Conservation (phyloP, 2,888 invertebrate species). For the Cosmia pyralina region DNA sequence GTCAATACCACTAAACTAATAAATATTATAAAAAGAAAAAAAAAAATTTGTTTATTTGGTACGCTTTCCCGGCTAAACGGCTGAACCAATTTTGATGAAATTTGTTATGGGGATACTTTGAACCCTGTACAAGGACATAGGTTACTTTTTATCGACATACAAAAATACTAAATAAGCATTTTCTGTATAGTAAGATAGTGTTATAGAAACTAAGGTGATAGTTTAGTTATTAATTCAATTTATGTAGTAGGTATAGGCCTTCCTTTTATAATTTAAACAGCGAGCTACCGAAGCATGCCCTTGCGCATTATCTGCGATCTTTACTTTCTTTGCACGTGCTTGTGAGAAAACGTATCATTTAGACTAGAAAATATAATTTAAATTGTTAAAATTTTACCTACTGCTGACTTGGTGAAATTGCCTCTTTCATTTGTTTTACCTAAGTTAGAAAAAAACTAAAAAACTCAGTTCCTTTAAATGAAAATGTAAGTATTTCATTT, state of each 20-base stretch:
- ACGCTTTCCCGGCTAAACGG: too few species aligned
- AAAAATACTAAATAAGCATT: too few species aligned
- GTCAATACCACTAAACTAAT: not conserved
- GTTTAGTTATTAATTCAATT: not conserved
- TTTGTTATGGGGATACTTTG: too few species aligned
- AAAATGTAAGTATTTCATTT: not conserved
- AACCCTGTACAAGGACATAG: too few species aligned
- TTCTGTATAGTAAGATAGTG: too few species aligned
- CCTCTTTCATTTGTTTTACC: too few species aligned
- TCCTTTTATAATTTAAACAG: conserved; percentile 20
- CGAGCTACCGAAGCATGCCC: conserved; percentile 54
- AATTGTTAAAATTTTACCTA: not conserved
- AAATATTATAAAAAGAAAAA: too few species aligned
- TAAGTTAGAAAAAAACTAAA: not conserved
- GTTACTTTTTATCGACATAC: too few species aligned
- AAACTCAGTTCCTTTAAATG: not conserved
- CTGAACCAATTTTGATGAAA: too few species aligned
- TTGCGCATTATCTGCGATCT: conserved; percentile 51
- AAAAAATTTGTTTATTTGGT: too few species aligned
- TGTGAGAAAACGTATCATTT: conserved; percentile 42
- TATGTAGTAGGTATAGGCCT: not conserved
- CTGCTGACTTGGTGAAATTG: too few species aligned
- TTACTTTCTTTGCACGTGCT: conserved; percentile 48
- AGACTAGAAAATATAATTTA: conserved; percentile 25
- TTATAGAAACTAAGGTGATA: too few species aligned